These are phyloP conservation scores for Irena cyanogastra DNA, from an alignment of 2,113 vertebrate genomes.

Conservation along the genomic window DNA sequence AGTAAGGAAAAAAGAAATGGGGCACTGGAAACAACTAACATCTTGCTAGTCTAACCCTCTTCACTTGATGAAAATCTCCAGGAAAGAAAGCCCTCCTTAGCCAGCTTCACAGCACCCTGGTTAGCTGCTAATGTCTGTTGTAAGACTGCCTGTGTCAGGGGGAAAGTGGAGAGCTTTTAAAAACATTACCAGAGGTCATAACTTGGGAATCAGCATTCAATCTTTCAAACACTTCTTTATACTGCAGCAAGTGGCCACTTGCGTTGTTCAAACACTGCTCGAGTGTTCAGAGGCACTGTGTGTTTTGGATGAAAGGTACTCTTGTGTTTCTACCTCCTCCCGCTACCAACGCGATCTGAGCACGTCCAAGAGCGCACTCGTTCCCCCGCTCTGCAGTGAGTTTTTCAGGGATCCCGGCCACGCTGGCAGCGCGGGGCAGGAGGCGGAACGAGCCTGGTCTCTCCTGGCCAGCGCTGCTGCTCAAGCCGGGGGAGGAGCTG, in stretches of 20 bases:
- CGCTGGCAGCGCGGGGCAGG: neutral
- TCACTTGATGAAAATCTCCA: neutral
- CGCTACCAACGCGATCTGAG: neutral
- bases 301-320: neutral
- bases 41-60: neutral
- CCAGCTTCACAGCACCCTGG: neutral
- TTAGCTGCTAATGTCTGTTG: neutral
- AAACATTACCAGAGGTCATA: neutral
- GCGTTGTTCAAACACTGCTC: neutral
- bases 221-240: neutral
- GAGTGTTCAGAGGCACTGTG: neutral
- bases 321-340: neutral
- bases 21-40: neutral
- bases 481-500: neutral
- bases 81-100: neutral
- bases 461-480: neutral
- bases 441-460: accelerated
- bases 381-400: neutral
- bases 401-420: neutral
- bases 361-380: neutral
- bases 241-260: neutral
- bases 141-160: neutral
- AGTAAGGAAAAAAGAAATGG: neutral
- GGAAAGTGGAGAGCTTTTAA: neutral
- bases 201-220: neutral